Conservation (phyloP, 1,140 invertebrate species). For the Amyelois transitella region DNA sequence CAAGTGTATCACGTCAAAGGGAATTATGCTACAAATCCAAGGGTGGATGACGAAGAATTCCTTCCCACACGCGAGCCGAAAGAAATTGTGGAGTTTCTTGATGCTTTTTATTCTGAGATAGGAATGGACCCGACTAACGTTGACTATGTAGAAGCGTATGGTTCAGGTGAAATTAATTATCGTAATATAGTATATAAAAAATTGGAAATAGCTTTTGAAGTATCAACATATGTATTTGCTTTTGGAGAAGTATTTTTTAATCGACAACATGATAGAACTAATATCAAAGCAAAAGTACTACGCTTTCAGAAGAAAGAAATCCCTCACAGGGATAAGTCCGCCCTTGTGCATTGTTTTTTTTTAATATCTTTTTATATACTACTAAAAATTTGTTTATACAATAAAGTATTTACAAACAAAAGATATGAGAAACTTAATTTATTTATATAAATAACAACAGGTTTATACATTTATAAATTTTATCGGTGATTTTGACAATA, state of each 20-base stretch:
- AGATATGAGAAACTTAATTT: not conserved
- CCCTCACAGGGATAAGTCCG: too few species aligned
- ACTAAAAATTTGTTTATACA: too few species aligned
- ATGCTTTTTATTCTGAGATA: constrained; percentile 77
- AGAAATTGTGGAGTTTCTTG: constrained; percentile 75
- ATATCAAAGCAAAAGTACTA: too few species aligned
- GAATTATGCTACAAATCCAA: constrained; percentile 59
- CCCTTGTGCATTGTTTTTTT: too few species aligned
- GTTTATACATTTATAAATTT: not conserved
- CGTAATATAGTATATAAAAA: not conserved
- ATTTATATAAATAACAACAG: not conserved
- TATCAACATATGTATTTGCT: too few species aligned
- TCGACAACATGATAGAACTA: too few species aligned
- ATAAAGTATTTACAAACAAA: too few species aligned
- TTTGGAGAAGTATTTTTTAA: too few species aligned
- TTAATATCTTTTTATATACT: not conserved
- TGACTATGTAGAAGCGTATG: constrained; percentile 82
- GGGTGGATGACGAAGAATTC: constrained; percentile 75
- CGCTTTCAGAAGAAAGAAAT: too few species aligned
- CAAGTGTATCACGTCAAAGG: constrained; percentile 79
- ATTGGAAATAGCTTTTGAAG: not conserved
- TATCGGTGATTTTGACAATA: not conserved
- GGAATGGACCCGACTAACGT: constrained; percentile 77
- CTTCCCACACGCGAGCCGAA: constrained; percentile 76
- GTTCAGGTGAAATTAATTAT: constrained; percentile 74